phyloP scores from a whole-genome alignment of 1,140 invertebrate genomes.

The Ceratina calcarata region DNA sequence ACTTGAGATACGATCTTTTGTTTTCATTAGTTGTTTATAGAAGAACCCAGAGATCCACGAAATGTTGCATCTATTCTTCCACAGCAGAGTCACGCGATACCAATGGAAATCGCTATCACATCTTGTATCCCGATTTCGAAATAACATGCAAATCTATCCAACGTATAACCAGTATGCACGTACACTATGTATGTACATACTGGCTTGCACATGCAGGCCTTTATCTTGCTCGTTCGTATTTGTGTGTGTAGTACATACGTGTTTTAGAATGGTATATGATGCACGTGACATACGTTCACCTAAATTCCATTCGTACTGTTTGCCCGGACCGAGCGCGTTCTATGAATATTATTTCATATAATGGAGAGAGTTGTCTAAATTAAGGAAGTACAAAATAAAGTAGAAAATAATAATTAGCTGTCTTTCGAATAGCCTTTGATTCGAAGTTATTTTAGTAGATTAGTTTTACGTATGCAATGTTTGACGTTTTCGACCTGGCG shows the following conservation, averaged over 20 bases:
- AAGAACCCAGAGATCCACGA: conserved; percentile 29
- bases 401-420: too few species aligned
- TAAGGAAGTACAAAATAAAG: too few species aligned
- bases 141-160: conserved; percentile 69
- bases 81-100: conserved; percentile 17
- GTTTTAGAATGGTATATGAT: too few species aligned
- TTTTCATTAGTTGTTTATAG: conserved; percentile 2
- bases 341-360: too few species aligned
- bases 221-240: conserved; percentile 18
- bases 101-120: conserved; percentile 59
- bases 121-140: conserved; percentile 61
- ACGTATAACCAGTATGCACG: conserved; percentile 32
- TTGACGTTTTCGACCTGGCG: conserved; percentile 5
- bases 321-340: too few species aligned
- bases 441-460: too few species aligned
- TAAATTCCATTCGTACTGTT: too few species aligned
- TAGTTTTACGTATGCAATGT: conserved; percentile 1
- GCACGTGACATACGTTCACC: too few species aligned
- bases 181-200: background rate
- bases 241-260: too few species aligned
- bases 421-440: too few species aligned
- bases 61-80: background rate
- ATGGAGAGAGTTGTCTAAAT: too few species aligned
- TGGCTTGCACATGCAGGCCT: conserved; percentile 46
- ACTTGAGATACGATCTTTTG: too few species aligned